Evolutionary conservation across 2,113 vertebrate species (phyloP), one percentile per base, ranked within the genome.

Genomic region (Percina caprodes): DNA sequence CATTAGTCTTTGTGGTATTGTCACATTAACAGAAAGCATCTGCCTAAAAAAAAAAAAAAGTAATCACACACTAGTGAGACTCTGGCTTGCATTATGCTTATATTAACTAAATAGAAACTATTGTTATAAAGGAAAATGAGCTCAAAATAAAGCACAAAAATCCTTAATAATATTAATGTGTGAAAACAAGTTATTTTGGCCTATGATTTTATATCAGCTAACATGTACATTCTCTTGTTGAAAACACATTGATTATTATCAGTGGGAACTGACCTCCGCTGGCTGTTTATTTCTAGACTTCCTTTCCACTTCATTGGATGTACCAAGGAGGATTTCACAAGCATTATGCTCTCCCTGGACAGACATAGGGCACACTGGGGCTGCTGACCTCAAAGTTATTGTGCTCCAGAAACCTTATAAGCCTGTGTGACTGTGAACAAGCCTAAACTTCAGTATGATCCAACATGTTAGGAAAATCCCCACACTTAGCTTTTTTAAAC

Each of bases 281-380:
- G 62, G 26, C 24, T 83, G 33, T 39, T 69, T 75, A 45, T 80
- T 74, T 69, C 33, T 46, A 46, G 24, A 45, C 52, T 21, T 42
- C 13, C 45, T 66, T 71, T 77, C 59, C 42, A 77, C 52, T 51
- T 67, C 46, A 67, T 1, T 67, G 33, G 6, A 45, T 46, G 11
- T 33, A 58, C 18, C 12, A 3, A 59, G 23, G 24, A 19, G 23
- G 23, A 30, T 56, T 62, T 26, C 65, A 74, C 18, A 45, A 70
- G 18, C 58, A 68, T 71, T 42, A 2, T 4, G 6, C 16, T 33
- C 26, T 72, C 33, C 16, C 3, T 33, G 60, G 58, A 63, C 52
- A 76, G 11, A 16, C 55, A 72, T 59, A 48, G 60, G 68, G 30
- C 46, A 78, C 72, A 75, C 80, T 77, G 58, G 26, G 85, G 82